Conservation (phyloP, 2,113 vertebrate genomes). For the Petromus typicus region DNA sequence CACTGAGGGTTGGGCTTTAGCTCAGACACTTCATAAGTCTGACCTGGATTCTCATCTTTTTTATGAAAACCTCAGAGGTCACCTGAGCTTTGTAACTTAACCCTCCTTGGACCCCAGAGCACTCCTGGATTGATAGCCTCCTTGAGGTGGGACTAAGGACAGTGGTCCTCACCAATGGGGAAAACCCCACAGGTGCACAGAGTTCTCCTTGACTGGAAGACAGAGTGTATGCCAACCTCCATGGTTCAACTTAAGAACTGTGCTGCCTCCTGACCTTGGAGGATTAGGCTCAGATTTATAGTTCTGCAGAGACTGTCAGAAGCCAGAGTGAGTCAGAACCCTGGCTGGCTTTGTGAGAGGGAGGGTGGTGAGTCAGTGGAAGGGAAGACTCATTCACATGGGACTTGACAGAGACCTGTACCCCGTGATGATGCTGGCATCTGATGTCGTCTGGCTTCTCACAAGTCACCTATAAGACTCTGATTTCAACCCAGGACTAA, state of each 20-base stretch:
- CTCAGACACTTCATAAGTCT: not conserved
- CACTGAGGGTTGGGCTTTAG: not conserved
- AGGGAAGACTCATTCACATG: not conserved
- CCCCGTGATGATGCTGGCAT: not conserved
- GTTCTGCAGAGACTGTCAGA: conserved; percentile 24
- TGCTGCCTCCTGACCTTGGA: conserved; percentile 1
- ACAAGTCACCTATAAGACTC: not conserved
- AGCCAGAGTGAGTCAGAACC: conserved; percentile 39
- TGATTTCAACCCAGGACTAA: not conserved
- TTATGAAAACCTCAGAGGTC: not conserved
- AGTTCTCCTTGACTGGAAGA: not conserved
- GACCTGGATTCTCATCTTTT: not conserved
- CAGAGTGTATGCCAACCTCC: not conserved
- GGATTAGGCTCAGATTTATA: not conserved
- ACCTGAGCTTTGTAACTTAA: not conserved
- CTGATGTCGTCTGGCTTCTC: not conserved
- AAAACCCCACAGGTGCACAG: not conserved
- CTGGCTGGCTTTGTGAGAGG: not conserved
- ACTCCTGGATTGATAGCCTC: not conserved
- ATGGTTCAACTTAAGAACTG: not conserved
- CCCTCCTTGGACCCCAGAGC: not conserved
- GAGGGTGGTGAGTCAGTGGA: not conserved
- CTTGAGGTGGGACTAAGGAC: not conserved
- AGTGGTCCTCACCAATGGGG: not conserved
- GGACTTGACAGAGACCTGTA: not conserved